Base-by-base conservation (phyloP, 2,888 invertebrate genomes). In the Malacosoma neustria region DNA sequence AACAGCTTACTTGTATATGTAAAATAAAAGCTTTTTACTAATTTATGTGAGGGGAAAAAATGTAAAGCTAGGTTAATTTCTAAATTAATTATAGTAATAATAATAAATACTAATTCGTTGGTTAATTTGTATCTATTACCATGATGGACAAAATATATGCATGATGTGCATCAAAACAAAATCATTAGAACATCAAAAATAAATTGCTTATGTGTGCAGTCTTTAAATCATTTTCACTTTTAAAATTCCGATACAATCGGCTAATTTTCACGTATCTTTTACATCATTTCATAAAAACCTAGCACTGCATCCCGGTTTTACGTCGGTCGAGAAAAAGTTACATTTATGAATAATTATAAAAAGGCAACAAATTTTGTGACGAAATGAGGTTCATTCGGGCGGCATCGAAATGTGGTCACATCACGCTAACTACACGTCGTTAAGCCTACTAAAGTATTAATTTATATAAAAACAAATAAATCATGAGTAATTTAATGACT, bases 251-350 rank as follows among this genome's bases (percentile, higher is more conserved):
- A 75, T 77, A 51, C 45, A 44, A 75, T 76, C 74, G 46, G 42
- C 43, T 71, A 72, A 74, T 79, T 73, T 69, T 70, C 46, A 49
- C 54, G 32, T 46, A 48, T 48, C 43, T 46, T 14, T 39, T 29
- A 37, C 39, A 40, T 38, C 35, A 40, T 52, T 48, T 53, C 56
- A 44, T 48, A 73, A 82, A 81, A 82, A 84, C 62, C 69, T 74
- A 71, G 71, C 66, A 65, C 57, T 57, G 67, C 74, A 65, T 81
- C 82, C 77, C 48, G 54, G 48, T 32, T 34, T 45, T 50, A 52
- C 22, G 22, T 22, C 22, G 22, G 2, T 22, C 22, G 22, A 5
- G 22, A 9, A 9, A 22, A 22, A 2, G 22, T 42, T 55, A 63
- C 56, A 37, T 42, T 43, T 69, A 56, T 52, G 54, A 45, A 49